These are phyloP conservation scores for Sarcophaga bullata DNA, from an alignment of 1,140 invertebrate species.

Conservation along the genomic window DNA sequence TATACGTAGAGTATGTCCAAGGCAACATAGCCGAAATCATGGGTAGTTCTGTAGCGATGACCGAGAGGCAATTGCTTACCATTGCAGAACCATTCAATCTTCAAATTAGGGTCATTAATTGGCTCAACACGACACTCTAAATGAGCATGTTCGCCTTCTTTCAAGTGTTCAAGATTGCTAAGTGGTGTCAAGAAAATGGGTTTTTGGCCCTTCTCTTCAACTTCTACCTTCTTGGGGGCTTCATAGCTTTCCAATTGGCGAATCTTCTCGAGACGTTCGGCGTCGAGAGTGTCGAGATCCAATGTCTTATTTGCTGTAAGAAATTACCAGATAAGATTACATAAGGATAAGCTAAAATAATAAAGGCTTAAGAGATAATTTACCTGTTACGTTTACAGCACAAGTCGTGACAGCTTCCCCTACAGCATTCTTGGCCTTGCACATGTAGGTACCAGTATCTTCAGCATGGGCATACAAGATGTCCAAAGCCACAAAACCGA, in stretches of 20 bases:
- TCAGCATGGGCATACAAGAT: conserved; percentile 96
- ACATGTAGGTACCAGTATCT: conserved; percentile 95
- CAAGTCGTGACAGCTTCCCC: conserved; percentile 94
- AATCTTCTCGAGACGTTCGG: conserved; percentile 88
- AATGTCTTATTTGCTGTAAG: conserved; percentile 81
- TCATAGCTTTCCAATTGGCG: conserved; percentile 86
- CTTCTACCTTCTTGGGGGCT: conserved; percentile 78
- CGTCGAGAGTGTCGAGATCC: conserved; percentile 88
- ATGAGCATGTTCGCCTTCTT: conserved; percentile 92
- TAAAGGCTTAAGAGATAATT: conserved; percentile 51
- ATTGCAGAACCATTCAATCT: conserved; percentile 96
- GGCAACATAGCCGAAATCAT: conserved; percentile 96
- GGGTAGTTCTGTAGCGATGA: conserved; percentile 89
- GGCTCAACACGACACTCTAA: conserved; percentile 96
- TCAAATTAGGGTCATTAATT: conserved; percentile 93
- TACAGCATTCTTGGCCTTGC: conserved; percentile 89
- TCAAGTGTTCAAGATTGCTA: conserved; percentile 84
- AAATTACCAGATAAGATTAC: conserved; percentile 42
- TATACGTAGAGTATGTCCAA: conserved; percentile 94
- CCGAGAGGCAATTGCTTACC: conserved; percentile 81
- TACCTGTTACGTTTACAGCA: conserved; percentile 84
- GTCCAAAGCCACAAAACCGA: conserved; percentile 94
- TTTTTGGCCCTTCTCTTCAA: conserved; percentile 81
- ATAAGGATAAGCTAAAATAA: background rate
- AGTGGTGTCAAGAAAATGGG: conserved; percentile 89